Conservation (phyloP, 2,888 invertebrate species). For the Chouioia cunea region DNA sequence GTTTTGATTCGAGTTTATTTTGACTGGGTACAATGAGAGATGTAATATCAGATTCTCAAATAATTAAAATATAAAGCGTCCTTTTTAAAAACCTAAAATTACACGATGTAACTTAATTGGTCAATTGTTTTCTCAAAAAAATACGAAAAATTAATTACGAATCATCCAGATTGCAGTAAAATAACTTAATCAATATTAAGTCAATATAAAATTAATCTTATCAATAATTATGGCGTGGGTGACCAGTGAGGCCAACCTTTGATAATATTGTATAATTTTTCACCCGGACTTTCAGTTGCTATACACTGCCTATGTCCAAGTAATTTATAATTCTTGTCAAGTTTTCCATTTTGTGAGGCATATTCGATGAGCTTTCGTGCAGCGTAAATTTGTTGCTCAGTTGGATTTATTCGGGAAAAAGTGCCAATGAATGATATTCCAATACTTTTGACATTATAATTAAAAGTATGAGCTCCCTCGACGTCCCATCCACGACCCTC, state of each 20-base stretch:
- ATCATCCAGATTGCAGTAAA: too few species aligned
- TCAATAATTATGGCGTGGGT: constrained; percentile 22
- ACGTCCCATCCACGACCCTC: constrained; percentile 82
- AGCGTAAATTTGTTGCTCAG: constrained; percentile 70
- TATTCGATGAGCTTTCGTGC: constrained; percentile 74
- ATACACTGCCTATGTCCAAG: constrained; percentile 78
- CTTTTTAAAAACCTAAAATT: too few species aligned
- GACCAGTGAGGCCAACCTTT: constrained; percentile 43
- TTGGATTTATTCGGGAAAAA: constrained; percentile 70
- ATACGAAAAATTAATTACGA: too few species aligned
- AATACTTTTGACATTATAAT: constrained; percentile 77
- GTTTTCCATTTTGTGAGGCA: constrained; percentile 75
- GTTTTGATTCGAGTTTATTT: too few species aligned
- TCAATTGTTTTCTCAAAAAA: too few species aligned
- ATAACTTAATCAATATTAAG: too few species aligned
- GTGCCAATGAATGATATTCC: constrained; percentile 82
- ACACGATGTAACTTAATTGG: too few species aligned
- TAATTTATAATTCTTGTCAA: constrained; percentile 76
- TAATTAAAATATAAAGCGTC: too few species aligned
- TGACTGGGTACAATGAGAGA: too few species aligned
- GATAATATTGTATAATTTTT: constrained; percentile 45
- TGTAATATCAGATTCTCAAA: too few species aligned
- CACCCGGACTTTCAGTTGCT: constrained; percentile 66
- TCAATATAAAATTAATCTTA: too few species aligned
- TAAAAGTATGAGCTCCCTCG: constrained; percentile 78